phyloP scores from a whole-genome alignment of 2,888 invertebrate genomes.

The Cosmopolites sordidus region DNA sequence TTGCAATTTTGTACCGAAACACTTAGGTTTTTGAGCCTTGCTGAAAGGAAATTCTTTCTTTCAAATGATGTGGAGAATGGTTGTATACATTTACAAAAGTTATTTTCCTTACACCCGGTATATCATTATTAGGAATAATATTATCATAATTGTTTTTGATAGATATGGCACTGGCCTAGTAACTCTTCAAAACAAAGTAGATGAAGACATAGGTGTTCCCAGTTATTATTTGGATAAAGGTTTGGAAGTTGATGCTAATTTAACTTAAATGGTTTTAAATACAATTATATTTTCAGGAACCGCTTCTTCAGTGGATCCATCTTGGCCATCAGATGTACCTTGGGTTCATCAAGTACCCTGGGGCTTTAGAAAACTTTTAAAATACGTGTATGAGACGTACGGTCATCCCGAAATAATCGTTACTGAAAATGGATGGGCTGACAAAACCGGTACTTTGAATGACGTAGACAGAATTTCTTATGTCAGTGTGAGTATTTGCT shows the following conservation, averaged over 20 bases:
- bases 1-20: too few relatives aligned
- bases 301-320: conserved; percentile 4
- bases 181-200: conserved; percentile 5
- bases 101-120: too few relatives aligned
- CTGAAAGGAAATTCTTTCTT: too few relatives aligned
- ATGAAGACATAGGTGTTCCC: conserved; percentile 19
- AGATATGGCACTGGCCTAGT: conserved; percentile 17
- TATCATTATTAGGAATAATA: too few relatives aligned
- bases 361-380: conserved; percentile 18
- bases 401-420: conserved; percentile 52
- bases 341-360: conserved; percentile 17
- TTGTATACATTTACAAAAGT: not conserved
- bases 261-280: too few relatives aligned
- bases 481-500: conserved; percentile 8
- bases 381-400: conserved; percentile 17
- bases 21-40: too few relatives aligned
- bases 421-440: conserved; percentile 56
- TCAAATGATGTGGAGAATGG: too few relatives aligned
- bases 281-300: conserved; percentile 7
- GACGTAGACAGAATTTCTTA: conserved; percentile 19
- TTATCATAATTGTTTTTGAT: too few relatives aligned
- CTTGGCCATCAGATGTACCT: conserved; percentile 17
- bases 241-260: too few relatives aligned
- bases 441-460: conserved; percentile 29
- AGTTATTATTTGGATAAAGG: conserved; percentile 19